Evolutionary conservation across 2,113 vertebrate species (phyloP).

Genomic region (Diglossa brunneiventris): DNA sequence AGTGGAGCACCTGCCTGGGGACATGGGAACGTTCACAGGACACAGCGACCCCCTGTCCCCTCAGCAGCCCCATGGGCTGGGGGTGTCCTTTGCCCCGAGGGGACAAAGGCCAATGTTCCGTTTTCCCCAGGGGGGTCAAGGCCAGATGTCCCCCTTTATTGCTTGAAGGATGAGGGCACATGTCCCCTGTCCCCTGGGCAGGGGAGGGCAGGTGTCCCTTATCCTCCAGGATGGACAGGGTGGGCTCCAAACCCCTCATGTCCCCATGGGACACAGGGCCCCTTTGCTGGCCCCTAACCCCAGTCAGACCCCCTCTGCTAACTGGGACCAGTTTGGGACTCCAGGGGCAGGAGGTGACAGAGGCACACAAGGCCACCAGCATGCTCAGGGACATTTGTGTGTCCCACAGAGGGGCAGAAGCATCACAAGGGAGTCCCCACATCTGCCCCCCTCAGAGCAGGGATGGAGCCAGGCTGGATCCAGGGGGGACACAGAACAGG

Average conservation of each 20-base stretch:
- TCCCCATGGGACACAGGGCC: background rate
- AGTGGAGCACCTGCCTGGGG: background rate
- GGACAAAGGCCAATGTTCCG: background rate
- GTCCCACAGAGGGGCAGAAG: too few relatives aligned
- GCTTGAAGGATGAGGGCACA: background rate
- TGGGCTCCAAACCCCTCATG: background rate
- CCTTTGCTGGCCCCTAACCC: background rate
- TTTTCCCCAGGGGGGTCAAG: background rate
- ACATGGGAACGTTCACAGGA: background rate
- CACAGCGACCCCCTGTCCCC: fast-evolving
- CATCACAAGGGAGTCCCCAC: fast-evolving
- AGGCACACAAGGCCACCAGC: fast-evolving
- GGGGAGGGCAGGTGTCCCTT: background rate
- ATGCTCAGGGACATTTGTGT: fast-evolving
- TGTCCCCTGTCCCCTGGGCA: background rate
- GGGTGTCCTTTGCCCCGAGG: background rate
- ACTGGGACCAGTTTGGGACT: background rate
- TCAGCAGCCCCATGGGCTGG: background rate
- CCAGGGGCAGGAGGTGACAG: too few relatives aligned
- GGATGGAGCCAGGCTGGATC: background rate
- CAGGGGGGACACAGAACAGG: too few relatives aligned
- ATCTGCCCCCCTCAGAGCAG: background rate
- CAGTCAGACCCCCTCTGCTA: background rate
- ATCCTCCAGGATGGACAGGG: background rate
- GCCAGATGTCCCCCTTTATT: background rate